Evolutionary conservation across 2,797 vertebrate genomes (phyloP).

Genomic region (Anolis apletophallus): DNA sequence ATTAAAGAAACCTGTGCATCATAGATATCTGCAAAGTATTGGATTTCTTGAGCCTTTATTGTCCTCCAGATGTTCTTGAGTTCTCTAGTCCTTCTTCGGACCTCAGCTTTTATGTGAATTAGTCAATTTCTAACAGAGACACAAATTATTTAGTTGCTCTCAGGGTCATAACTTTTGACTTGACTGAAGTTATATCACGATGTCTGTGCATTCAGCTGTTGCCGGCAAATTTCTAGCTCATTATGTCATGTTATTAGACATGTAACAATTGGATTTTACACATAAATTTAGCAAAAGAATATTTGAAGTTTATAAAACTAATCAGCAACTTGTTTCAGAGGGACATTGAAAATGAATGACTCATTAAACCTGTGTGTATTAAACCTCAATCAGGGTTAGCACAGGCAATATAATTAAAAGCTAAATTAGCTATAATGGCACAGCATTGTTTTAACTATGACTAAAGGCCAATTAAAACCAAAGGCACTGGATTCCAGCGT

Average conservation of each 20-base stretch:
- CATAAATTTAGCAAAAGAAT: constrained; percentile 63
- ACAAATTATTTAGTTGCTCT: neutral
- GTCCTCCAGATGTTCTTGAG: too few relatives aligned
- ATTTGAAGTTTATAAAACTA: constrained; percentile 73
- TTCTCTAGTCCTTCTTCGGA: too few relatives aligned
- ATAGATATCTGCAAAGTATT: too few relatives aligned
- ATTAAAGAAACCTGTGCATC: too few relatives aligned
- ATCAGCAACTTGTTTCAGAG: constrained; percentile 73
- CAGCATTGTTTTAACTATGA: constrained; percentile 69
- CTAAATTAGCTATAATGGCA: constrained; percentile 72
- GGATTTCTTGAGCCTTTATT: too few relatives aligned
- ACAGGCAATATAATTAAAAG: constrained; percentile 77
- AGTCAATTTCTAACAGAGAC: neutral
- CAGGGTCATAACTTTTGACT: constrained; percentile 16
- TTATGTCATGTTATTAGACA: constrained; percentile 57
- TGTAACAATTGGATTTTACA: constrained; percentile 70
- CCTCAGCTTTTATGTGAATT: too few relatives aligned
- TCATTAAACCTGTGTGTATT: constrained; percentile 73
- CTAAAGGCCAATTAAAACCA: constrained; percentile 71
- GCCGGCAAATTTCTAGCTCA: constrained; percentile 53
- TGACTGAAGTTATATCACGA: constrained; percentile 26
- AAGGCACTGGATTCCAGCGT: constrained; percentile 65
- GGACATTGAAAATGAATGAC: constrained; percentile 70
- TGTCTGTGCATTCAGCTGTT: constrained; percentile 57
- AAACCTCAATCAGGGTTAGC: constrained; percentile 73